Conservation (phyloP, 1,140 invertebrate genomes). For the Cydia splendana region DNA sequence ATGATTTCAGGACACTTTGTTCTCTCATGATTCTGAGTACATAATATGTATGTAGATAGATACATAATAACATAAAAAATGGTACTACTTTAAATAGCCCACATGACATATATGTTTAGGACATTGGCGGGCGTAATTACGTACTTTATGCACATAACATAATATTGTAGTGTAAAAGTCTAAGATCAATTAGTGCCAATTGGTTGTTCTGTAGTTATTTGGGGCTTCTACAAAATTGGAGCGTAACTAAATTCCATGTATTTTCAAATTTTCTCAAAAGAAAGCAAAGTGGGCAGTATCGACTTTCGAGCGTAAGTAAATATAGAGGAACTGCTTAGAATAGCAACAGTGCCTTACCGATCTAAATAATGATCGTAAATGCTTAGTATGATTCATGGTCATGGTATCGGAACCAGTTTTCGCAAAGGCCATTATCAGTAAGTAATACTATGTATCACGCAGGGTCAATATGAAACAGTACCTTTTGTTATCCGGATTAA, state of each 20-base stretch:
- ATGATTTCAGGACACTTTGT: no score
- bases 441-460: not conserved
- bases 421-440: not conserved
- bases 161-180: no score
- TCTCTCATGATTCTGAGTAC: no score
- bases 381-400: slow-evolving; percentile 7
- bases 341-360: not conserved
- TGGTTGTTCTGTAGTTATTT: no score
- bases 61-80: no score
- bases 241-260: not conserved
- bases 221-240: not conserved
- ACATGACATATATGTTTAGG: no score
- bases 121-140: no score
- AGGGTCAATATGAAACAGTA: not conserved
- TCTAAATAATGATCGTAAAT: slow-evolving; percentile 7
- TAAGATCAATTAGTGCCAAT: no score
- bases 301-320: not conserved
- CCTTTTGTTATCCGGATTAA: not conserved
- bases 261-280: not conserved
- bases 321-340: not conserved
- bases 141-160: no score
- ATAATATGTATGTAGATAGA: no score
- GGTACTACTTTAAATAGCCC: no score
- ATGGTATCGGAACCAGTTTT: slow-evolving; percentile 4
- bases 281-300: not conserved